Evolutionary conservation across 2,888 invertebrate species (phyloP).

Genomic region (Pammene aurita): DNA sequence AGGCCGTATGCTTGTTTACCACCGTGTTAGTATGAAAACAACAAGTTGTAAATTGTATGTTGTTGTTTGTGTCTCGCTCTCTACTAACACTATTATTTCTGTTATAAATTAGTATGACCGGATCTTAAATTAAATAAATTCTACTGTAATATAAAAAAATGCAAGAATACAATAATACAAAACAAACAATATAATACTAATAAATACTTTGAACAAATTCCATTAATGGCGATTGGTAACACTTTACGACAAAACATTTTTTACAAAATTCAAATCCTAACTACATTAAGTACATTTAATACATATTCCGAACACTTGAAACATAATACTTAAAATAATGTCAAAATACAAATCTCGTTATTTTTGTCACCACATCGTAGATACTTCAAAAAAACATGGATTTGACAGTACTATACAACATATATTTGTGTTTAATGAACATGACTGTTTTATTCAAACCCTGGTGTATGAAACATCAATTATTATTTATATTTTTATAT

Average conservation of each 20-base stretch:
- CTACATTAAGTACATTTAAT: constrained; percentile 39
- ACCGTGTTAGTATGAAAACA: too few species aligned
- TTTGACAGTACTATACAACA: background rate
- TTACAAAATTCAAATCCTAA: constrained; percentile 24
- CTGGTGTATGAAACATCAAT: constrained; percentile 14
- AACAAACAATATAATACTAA: constrained; percentile 10
- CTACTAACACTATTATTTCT: too few species aligned
- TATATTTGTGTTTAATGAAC: background rate
- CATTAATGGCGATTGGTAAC: constrained; percentile 39
- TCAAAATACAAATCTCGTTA: too few species aligned
- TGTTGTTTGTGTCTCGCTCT: too few species aligned
- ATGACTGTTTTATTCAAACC: background rate
- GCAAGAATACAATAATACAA: too few species aligned
- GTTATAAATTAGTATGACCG: too few species aligned
- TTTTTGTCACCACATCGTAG: too few species aligned
- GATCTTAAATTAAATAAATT: too few species aligned
- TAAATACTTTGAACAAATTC: constrained; percentile 22
- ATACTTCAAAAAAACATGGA: too few species aligned
- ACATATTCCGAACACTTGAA: constrained; percentile 30
- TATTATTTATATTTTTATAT: background rate
- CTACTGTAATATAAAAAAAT: too few species aligned
- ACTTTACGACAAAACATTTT: constrained; percentile 18
- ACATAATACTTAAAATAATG: constrained; percentile 28
- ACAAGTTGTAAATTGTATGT: too few species aligned
- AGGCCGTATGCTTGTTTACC: too few species aligned